Evolutionary conservation across 2,888 invertebrate species (phyloP), one percentile per base, ranked within the genome.

Genomic region (Drosophila heteroneura): DNA sequence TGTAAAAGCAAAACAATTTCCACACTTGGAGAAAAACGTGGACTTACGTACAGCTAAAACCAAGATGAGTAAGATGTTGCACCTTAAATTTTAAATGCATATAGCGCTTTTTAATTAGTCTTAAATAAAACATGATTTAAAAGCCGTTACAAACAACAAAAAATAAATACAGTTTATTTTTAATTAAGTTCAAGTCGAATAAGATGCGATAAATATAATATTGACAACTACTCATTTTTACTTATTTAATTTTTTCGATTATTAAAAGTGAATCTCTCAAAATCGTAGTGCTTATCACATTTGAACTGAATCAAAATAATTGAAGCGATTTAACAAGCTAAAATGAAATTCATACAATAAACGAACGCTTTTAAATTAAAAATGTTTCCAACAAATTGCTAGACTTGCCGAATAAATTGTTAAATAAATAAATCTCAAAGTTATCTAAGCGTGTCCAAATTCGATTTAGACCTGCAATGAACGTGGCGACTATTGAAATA

Each of bases 391-490:
- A 82, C 85, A 88, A 88, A 80, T 88, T 70, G 82, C 59, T 47
- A 53, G 69, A 70, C 71, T 76, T 63, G 77, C 68, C 80, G 74
- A 59, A 69, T 72, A 72, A 79, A 87, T 87, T 72, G 74, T 73
- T 71, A 87, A 84, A 82, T 80, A 87, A 87, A 87, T 87, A 87
- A 83, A 83, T 83, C 88, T 85, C 63, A 83, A 87, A 83, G 85
- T 76, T 85, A 87, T 82, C 88, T 82, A 87, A 87, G 88, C 83
- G 88, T 83, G 82, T 82, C 80, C 73, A 76, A 85, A 85, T 82
- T 87, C 88, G 85, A 83, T 87, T 82, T 87, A 87, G 77, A 82
- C 77, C 83, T 66, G 60, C 76, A 81, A 76, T 80, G 66, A 64
- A 67, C 63, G 76, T 66, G 76, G 61, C 64, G 59, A 58, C 73